Evolutionary conservation across 2,113 vertebrate genomes (phyloP), one percentile per base, ranked within the genome.

Genomic region (Colinus virginianus): DNA sequence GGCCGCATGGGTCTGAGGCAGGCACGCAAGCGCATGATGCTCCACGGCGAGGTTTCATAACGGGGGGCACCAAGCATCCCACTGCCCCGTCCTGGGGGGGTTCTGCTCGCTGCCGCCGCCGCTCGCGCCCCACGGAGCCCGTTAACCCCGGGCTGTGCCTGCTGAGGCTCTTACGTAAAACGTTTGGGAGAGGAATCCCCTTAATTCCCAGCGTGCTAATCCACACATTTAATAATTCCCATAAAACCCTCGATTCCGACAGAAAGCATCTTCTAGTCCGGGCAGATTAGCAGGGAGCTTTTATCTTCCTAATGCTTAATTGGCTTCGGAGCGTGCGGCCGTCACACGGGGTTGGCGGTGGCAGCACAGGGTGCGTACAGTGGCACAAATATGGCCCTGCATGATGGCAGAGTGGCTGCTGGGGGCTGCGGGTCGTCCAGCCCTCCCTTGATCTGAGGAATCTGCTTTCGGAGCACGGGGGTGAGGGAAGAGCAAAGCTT

Each of bases 181-280:
- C 46, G 2, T 53, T 55, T 55, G n/a, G 72, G 74, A 9, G 16
- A 88, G 88, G 92, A 61, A 84, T 94, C 79, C 75, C 88, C 84
- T 82, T 88, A 84, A 91, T 76, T 84, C 92, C 70, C 81, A 4
- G 49, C 45, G 30, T 14, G 76, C 49, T 90, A 81, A 90, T 89
- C 91, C 92, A 14, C 42, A 30, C 34, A 5, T 49, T 76, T 22
- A 42, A 26, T 84, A 91, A 94, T 91, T 91, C 88, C 84, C 75
- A 1, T 32, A 76, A 88, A 94, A 58, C 74, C 88, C 64, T 16
- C 56, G 0, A 21, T 87, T 79, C 88, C 88, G 56, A 11, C 88
- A 16, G 78, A 63, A 53, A 69, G 55, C 83, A 32, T 21, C 78
- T 53, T 13, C 18, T 51, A 74, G 51, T 42, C 25, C 11, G 7